Percentiles rank a stretch among this genome's conserved stretches.
Evolutionary conservation across 1,140 invertebrate genomes (phyloP).

Genomic region (Musca domestica): DNA sequence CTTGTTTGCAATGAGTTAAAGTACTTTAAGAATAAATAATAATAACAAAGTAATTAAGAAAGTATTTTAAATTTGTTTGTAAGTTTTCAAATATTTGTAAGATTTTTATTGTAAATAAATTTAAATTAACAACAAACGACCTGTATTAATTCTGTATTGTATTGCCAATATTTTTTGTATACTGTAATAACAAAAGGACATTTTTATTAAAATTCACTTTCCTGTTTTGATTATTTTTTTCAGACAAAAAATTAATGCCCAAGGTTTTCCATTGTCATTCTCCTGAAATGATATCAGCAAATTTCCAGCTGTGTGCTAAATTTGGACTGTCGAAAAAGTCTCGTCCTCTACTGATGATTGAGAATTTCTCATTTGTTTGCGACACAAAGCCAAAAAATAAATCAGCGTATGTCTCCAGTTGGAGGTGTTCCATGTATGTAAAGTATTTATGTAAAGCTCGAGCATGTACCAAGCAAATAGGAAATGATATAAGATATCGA

Average conservation of each 20-base stretch:
- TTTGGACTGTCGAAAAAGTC: conserved; percentile 21
- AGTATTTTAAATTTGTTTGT: too few species aligned
- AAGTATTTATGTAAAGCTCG: conserved; percentile 46
- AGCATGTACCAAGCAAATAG: conserved; percentile 13
- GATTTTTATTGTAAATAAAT: too few species aligned
- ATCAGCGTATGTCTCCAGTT: conserved; percentile 26
- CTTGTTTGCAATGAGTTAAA: too few species aligned
- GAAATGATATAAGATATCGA: conserved; percentile 7
- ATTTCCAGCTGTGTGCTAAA: conserved; percentile 3
- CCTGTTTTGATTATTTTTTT: background rate
- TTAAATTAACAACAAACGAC: too few species aligned
- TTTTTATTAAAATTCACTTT: background rate
- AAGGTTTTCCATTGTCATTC: conserved; percentile 2
- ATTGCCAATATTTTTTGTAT: too few species aligned
- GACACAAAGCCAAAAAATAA: conserved; percentile 8
- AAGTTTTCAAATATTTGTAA: too few species aligned
- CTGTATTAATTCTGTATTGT: too few species aligned
- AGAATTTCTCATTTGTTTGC: conserved; percentile 14
- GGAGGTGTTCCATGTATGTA: conserved; percentile 51
- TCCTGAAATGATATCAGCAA: background rate
- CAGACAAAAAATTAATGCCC: background rate
- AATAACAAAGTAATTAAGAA: too few species aligned
- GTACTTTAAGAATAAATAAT: too few species aligned
- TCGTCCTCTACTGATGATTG: conserved; percentile 20
- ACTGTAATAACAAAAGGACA: too few species aligned